These are phyloP conservation scores for Hyposmocoma kahamanoa DNA, from an alignment of 1,140 invertebrate species.

Conservation along the genomic window DNA sequence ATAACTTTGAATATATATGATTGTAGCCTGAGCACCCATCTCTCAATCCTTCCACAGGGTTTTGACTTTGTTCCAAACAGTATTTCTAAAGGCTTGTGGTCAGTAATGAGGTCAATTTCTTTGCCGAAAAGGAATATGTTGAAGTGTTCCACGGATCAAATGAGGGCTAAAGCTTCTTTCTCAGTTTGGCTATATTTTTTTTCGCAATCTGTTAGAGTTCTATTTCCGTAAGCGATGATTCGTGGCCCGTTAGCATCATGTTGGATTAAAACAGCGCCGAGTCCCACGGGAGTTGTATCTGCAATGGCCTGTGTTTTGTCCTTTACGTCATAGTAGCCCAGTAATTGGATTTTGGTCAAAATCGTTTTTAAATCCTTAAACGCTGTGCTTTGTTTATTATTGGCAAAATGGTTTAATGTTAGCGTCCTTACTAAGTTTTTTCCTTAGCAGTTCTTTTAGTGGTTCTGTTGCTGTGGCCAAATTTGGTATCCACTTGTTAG, in stretches of 20 bases:
- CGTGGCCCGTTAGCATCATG: neutral
- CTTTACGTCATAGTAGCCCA: constrained; percentile 11
- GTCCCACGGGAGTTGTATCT: neutral
- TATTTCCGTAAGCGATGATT: neutral
- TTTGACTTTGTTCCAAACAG: constrained; percentile 19
- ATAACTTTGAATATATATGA: constrained; percentile 6
- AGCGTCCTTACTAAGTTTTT: constrained; percentile 10
- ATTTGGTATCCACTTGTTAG: constrained; percentile 27
- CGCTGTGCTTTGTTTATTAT: neutral
- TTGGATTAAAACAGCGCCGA: neutral
- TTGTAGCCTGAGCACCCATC: constrained; percentile 11
- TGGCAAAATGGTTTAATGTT: no score
- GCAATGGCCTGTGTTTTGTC: neutral
- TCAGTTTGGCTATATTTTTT: neutral
- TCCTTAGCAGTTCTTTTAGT: constrained; percentile 20
- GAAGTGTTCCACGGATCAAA: constrained; percentile 14
- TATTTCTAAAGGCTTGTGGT: constrained; percentile 30
- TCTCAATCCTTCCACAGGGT: constrained; percentile 27
- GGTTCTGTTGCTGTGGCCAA: constrained; percentile 16
- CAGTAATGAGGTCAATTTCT: constrained; percentile 28
- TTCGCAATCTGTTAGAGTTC: neutral
- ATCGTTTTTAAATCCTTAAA: neutral
- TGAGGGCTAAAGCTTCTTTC: constrained; percentile 2
- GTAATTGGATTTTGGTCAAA: neutral
- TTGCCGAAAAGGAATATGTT: constrained; percentile 16